phyloP scores from a whole-genome alignment of 53 echinoderm and acorn worm genomes.

The Temnopleurus reevesii region DNA sequence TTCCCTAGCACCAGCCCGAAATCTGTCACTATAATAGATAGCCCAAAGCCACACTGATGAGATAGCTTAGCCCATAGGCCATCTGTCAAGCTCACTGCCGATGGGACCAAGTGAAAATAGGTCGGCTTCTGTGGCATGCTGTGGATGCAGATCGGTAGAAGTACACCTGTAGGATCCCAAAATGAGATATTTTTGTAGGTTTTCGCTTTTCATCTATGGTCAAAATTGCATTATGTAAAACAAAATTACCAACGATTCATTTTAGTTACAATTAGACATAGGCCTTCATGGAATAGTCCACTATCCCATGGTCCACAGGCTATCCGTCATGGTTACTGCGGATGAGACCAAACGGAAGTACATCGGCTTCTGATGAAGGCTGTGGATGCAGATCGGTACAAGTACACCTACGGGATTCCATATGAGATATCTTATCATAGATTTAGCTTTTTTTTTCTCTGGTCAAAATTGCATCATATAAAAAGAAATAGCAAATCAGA shows the following conservation, averaged over 20 bases:
- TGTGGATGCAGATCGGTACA: slow-evolving; percentile 69
- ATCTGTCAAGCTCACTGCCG: slow-evolving; percentile 60
- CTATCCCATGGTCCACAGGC: slow-evolving; percentile 68
- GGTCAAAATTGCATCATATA: no score
- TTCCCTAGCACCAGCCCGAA: not conserved
- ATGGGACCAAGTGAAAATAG: slow-evolving; percentile 79
- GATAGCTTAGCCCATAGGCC: slow-evolving; percentile 70
- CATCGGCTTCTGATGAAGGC: slow-evolving; percentile 56
- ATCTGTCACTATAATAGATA: not conserved
- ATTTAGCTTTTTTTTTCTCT: no score
- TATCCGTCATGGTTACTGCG: slow-evolving; percentile 55
- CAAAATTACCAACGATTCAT: no score
- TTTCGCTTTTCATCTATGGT: no score
- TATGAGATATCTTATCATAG: no score
- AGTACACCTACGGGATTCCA: no score
- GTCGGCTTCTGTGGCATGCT: slow-evolving; percentile 75
- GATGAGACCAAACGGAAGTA: slow-evolving; percentile 64
- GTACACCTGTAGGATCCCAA: no score
- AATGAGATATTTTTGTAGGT: no score
- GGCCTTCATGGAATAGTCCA: no score
- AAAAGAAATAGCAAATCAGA: no score
- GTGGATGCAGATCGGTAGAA: slow-evolving; percentile 82
- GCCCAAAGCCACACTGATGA: not conserved
- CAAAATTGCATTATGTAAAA: no score
- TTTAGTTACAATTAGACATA: no score